Base-by-base conservation (phyloP, 2,888 invertebrate species). In the Mimachlamys varia region DNA sequence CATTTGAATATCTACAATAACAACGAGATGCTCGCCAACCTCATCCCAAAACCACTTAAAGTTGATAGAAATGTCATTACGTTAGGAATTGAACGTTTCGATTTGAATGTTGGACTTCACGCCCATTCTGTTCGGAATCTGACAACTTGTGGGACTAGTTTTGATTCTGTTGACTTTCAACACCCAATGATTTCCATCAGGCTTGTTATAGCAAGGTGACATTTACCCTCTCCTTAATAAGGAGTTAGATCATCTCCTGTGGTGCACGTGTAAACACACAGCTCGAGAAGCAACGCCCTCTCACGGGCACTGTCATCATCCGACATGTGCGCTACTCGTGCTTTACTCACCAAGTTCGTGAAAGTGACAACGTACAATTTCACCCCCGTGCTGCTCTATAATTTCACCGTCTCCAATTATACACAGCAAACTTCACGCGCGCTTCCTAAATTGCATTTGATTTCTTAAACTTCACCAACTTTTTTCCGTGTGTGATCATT, bases 401-500 rank as follows among this genome's bases (percentile, higher is more conserved):
- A 76, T 76, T 76, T 33, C 76, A 15, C 10, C 76, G 76, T 76
- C 76, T 33, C 27, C 76, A 76, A 76, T 76, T 76, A 76, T 76
- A 76, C 76, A 76, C 76, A 22, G 76, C 76, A 76, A 76, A 76
- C 76, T 76, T 76, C 76, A 76, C 76, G 76, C 76, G 76, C 76
- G 27, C 27, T 33, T 76, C 76, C 33, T 33, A 76, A 76, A 76
- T 76, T 76, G 76, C 76, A 33, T 76, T 76, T 76, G 76, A 76
- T 76, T 76, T 76, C 76, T 76, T 76, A 76, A 76, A 76, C 76
- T 76, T 76, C 76, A 76, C 76, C 76, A 76, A 76, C 76, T 76
- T 76, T 76, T 33, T 27, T 15, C 76, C 76, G 27, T 76, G 27
- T 76, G 33, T 76, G 76, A 76, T 76, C 76, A 76, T 76, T 76